Evolutionary conservation across 1,140 invertebrate species (phyloP).

Genomic region (Atopsyche davidsoni): DNA sequence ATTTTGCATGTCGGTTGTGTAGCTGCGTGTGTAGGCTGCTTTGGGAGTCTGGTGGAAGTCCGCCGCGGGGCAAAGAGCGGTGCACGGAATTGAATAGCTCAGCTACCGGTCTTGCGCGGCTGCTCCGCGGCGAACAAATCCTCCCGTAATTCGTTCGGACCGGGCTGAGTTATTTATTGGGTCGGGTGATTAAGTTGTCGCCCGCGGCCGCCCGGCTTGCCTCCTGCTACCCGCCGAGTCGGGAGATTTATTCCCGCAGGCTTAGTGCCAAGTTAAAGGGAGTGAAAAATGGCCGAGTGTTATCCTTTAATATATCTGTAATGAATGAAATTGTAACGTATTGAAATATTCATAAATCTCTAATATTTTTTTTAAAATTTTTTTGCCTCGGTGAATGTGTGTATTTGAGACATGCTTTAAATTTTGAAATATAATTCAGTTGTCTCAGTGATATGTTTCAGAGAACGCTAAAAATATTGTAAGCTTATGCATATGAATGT

Average conservation of each 20-base stretch:
- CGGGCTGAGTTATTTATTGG: slow-evolving; percentile 30
- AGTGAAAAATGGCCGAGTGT: slow-evolving; percentile 14
- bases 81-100: slow-evolving; percentile 24
- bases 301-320: no score
- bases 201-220: slow-evolving; percentile 8
- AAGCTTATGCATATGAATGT: no score
- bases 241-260: slow-evolving; percentile 17
- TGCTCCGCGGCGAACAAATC: slow-evolving; percentile 25
- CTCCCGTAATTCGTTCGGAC: slow-evolving; percentile 29
- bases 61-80: neutral
- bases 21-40: neutral
- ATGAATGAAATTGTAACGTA: no score
- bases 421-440: no score
- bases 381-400: no score
- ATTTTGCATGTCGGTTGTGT: no score
- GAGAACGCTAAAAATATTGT: no score
- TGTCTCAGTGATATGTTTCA: no score
- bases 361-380: no score
- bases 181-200: slow-evolving; percentile 29
- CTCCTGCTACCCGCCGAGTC: neutral
- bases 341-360: no score
- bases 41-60: neutral
- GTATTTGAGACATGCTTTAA: no score
- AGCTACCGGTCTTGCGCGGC: slow-evolving; percentile 28
- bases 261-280: slow-evolving; percentile 13